These are phyloP conservation scores for Xanthorhoe designata DNA, from an alignment of 2,888 invertebrate species.

Conservation along the genomic window DNA sequence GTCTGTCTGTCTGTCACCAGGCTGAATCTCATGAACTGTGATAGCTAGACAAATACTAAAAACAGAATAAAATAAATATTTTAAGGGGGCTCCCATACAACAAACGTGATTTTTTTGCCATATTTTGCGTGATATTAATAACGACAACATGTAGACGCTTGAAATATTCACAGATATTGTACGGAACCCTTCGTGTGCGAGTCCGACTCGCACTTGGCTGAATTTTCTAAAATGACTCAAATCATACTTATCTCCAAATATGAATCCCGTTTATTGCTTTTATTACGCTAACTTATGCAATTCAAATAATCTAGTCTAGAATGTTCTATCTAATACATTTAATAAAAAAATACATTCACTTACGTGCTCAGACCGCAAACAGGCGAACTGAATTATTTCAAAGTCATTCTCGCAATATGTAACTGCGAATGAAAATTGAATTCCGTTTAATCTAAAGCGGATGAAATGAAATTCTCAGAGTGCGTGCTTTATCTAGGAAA, in stretches of 20 bases:
- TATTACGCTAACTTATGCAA: neutral
- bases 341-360: slow-evolving; percentile 27
- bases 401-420: slow-evolving; percentile 41
- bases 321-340: slow-evolving; percentile 17
- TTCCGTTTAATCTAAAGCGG: slow-evolving; percentile 69
- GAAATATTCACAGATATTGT: no score
- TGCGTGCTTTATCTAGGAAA: slow-evolving; percentile 75
- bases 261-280: neutral
- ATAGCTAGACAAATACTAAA: no score
- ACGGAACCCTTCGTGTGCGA: no score
- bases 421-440: slow-evolving; percentile 67
- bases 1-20: no score
- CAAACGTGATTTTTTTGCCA: no score
- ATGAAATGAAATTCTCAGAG: slow-evolving; percentile 74
- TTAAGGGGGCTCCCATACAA: no score
- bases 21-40: no score
- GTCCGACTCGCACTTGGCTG: no score
- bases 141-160: no score
- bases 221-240: neutral
- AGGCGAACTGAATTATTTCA: slow-evolving; percentile 28
- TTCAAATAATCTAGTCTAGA: neutral
- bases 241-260: neutral
- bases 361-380: slow-evolving; percentile 28
- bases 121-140: no score
- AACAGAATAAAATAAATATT: no score